Evolutionary conservation across 1,140 invertebrate genomes (phyloP).

Genomic region (Drosophila tani): DNA sequence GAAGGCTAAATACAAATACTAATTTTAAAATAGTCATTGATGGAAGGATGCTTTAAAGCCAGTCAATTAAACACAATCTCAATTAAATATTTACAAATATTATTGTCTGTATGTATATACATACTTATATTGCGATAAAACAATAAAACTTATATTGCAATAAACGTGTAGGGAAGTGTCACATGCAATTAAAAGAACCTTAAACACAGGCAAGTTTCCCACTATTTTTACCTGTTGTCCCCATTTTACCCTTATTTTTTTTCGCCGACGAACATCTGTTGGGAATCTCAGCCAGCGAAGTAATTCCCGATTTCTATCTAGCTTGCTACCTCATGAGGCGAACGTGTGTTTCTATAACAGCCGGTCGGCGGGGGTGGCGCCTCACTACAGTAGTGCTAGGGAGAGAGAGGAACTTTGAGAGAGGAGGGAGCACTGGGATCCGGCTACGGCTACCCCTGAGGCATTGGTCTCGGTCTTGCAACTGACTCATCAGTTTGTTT

Average conservation of each 20-base stretch:
- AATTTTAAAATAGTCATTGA: no score
- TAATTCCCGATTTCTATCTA: conserved; percentile 17
- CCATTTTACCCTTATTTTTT: not conserved
- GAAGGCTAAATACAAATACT: no score
- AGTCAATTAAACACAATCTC: no score
- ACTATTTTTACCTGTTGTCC: conserved; percentile 55
- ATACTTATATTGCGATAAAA: not conserved
- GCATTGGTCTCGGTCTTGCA: conserved; percentile 3
- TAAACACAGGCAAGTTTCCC: conserved; percentile 5
- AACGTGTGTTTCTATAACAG: not conserved
- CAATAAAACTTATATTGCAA: no score
- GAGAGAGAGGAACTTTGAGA: conserved; percentile 14
- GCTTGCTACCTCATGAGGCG: conserved; percentile 6
- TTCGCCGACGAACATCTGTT: conserved; percentile 53
- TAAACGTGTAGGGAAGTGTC: conserved; percentile 16
- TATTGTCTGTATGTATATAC: no score
- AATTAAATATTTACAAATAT: no score
- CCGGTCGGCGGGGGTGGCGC: conserved; percentile 14
- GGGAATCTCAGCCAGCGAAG: conserved; percentile 45
- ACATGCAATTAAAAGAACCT: conserved; percentile 13
- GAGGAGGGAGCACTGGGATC: conserved; percentile 9
- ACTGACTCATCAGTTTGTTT: conserved; percentile 70
- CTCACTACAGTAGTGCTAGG: conserved; percentile 20
- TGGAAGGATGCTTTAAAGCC: no score
- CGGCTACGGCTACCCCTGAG: conserved; percentile 16